Conservation (phyloP, 2,888 invertebrate species). For the Mystacides longicornis region DNA sequence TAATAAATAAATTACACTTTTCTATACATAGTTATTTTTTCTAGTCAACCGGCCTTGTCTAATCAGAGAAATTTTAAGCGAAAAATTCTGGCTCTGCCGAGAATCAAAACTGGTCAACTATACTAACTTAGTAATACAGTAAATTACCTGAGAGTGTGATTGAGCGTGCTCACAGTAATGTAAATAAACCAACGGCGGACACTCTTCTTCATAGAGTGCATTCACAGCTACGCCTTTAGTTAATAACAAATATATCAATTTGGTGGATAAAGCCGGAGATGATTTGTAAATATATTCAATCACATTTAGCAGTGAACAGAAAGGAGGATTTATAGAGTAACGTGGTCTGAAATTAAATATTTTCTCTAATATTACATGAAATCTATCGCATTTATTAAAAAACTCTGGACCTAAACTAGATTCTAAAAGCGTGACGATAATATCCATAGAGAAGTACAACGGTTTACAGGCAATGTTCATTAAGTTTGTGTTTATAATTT, state of each 20-base stretch:
- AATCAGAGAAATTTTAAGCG: too few species aligned
- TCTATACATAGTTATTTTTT: too few species aligned
- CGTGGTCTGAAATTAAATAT: constrained; percentile 33
- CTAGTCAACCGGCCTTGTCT: too few species aligned
- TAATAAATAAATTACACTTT: too few species aligned
- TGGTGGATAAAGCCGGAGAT: constrained; percentile 36
- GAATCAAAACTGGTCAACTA: too few species aligned
- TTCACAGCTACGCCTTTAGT: constrained; percentile 40
- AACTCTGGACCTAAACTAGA: constrained; percentile 40
- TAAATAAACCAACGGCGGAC: constrained; percentile 43
- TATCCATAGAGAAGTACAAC: constrained; percentile 40
- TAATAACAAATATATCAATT: constrained; percentile 39
- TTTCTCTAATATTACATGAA: constrained; percentile 33
- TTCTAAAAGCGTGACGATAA: constrained; percentile 37
- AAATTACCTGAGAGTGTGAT: constrained; percentile 39
- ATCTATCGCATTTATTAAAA: constrained; percentile 37
- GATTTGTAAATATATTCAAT: constrained; percentile 41
- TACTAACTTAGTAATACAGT: too few species aligned
- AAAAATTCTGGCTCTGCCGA: too few species aligned
- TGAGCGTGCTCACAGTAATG: constrained; percentile 36
- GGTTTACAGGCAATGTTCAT: constrained; percentile 41
- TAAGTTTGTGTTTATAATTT: constrained; percentile 35
- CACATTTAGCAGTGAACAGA: constrained; percentile 40
- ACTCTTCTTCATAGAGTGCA: constrained; percentile 37
- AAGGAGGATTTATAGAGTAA: constrained; percentile 37